Percentiles rank a stretch among this genome's conserved stretches.
These are phyloP conservation scores for Tetraodon nigroviridis DNA, from an alignment of 2,113 vertebrate species.

Conservation along the genomic window DNA sequence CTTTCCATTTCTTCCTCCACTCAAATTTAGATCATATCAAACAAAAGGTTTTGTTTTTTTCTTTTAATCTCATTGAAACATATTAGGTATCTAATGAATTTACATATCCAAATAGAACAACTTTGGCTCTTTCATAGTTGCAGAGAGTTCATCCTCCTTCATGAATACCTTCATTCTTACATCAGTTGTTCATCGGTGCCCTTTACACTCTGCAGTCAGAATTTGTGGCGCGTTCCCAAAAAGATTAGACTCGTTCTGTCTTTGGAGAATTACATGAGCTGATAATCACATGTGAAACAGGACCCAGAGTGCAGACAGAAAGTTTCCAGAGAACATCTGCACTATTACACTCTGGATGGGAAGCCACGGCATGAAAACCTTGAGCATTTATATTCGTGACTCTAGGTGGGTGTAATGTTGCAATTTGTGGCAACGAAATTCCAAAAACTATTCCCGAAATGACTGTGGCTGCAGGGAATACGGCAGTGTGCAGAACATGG, in stretches of 20 bases:
- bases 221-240: not conserved
- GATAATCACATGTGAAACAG: slow-evolving; percentile 34
- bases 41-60: too few species aligned
- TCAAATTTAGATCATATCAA: too few species aligned
- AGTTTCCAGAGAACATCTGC: slow-evolving; percentile 18
- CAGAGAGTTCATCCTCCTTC: too few species aligned
- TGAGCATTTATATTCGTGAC: slow-evolving; percentile 15
- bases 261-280: slow-evolving; percentile 23
- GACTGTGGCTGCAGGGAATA: slow-evolving; percentile 14
- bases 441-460: slow-evolving; percentile 19
- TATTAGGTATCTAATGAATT: not conserved
- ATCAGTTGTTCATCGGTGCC: too few species aligned
- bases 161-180: too few species aligned
- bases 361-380: slow-evolving; percentile 13
- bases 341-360: not conserved
- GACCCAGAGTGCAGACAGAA: slow-evolving; percentile 14
- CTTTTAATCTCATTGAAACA: not conserved
- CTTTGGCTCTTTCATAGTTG: not conserved
- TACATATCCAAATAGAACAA: not conserved
- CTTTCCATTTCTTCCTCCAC: too few species aligned
- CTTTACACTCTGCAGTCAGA: too few species aligned
- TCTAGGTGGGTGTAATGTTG: slow-evolving; percentile 26
- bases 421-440: slow-evolving; percentile 7
- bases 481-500: slow-evolving; percentile 7
- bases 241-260: slow-evolving; percentile 15